These are phyloP conservation scores for Thymelicus acteon DNA, from an alignment of 2,888 invertebrate species.

Conservation along the genomic window DNA sequence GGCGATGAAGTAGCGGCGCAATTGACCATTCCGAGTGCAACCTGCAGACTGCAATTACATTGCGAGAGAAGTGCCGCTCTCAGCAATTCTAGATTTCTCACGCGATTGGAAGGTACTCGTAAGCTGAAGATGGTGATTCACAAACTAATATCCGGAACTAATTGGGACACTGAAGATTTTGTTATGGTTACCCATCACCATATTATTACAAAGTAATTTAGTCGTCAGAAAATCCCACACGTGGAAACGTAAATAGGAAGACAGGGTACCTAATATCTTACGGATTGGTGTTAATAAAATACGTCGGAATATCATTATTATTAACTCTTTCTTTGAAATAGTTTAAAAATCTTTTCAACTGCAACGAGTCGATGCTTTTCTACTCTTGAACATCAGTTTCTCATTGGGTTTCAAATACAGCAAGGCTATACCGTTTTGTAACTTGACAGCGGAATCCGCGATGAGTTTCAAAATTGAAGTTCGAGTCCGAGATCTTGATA, in stretches of 20 bases:
- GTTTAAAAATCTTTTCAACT: no score
- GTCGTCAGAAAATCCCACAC: background rate
- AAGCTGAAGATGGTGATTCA: conserved; percentile 42
- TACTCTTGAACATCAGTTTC: no score
- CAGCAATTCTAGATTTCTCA: conserved; percentile 69
- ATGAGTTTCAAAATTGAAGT: no score
- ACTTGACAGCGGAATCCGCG: no score
- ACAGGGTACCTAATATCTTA: background rate
- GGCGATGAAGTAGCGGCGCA: conserved; percentile 50
- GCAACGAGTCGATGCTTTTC: no score
- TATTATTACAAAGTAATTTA: conserved; percentile 41
- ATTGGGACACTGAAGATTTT: conserved; percentile 49
- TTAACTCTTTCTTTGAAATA: no score
- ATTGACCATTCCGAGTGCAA: conserved; percentile 60
- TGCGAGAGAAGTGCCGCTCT: conserved; percentile 57
- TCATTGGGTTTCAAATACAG: no score
- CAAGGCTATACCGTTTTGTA: no score
- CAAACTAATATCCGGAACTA: conserved; percentile 49
- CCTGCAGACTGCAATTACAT: conserved; percentile 67
- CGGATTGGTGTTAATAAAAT: no score
- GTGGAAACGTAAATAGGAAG: background rate
- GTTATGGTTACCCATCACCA: conserved; percentile 42
- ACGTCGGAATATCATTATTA: no score
- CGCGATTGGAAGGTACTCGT: conserved; percentile 54
- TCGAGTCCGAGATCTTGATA: no score